These are phyloP conservation scores for Solenopsis invicta DNA, from an alignment of 1,140 invertebrate genomes.

Conservation along the genomic window DNA sequence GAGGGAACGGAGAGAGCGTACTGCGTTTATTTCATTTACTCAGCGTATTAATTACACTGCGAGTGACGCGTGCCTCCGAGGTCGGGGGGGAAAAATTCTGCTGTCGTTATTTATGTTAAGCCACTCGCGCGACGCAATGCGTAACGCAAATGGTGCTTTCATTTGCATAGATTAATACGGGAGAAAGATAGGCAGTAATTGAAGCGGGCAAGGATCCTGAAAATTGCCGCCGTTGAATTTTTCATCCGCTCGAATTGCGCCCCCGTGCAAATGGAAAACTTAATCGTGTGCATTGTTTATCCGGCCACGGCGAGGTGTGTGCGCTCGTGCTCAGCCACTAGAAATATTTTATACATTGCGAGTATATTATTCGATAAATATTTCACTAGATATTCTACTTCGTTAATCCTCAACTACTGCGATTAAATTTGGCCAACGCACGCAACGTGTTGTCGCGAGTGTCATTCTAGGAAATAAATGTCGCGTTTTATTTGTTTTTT, in stretches of 20 bases:
- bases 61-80: neutral
- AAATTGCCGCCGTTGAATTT: constrained; percentile 47
- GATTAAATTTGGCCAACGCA: constrained; percentile 27
- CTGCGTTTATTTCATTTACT: constrained; percentile 26
- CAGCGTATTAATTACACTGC: constrained; percentile 32
- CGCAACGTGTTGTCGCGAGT: neutral
- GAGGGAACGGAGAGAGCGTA: neutral
- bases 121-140: constrained; percentile 3
- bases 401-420: constrained; percentile 18
- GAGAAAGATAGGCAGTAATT: constrained; percentile 53
- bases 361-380: constrained; percentile 46
- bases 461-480: neutral
- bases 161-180: constrained; percentile 58
- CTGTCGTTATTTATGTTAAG: constrained; percentile 42
- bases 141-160: constrained; percentile 45
- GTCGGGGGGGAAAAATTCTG: constrained; percentile 12
- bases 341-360: constrained; percentile 39
- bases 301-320: neutral
- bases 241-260: constrained; percentile 52
- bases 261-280: constrained; percentile 58
- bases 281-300: constrained; percentile 60
- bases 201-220: constrained; percentile 50
- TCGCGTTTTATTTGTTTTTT: neutral
- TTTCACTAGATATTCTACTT: constrained; percentile 38
- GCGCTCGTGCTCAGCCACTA: neutral